Base-by-base conservation (phyloP, 2,797 vertebrate species). In the Nannoperca australis region DNA sequence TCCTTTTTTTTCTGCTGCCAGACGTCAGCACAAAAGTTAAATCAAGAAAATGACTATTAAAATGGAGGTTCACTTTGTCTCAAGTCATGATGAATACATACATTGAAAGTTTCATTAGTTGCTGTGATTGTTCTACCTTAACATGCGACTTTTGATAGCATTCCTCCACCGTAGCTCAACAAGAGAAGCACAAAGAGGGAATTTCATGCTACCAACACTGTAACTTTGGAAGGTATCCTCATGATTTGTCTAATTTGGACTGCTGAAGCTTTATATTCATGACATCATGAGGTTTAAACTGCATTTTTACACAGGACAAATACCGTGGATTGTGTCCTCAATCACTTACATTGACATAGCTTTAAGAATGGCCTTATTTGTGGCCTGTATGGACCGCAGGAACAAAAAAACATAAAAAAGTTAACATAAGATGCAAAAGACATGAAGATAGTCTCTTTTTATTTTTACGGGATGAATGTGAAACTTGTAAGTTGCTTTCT, bases 1-100 rank as follows among this genome's bases (percentile, higher is more conserved):
- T 2, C 67, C 40, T 69, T 47, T 54, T 59, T 20, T n/a, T 40
- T 38, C 38, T 70, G 54, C 72, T 68, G 6, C 22, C 50, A 44
- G 47, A 34, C 51, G 18, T 69, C 7, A 55, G 18, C 10, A 15
- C 9, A 34, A 47, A 27, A 64, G n/a, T 59, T 51, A 34, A 20
- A 47, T 51, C 6, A 66, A 42, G 4, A 58, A 73, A 50, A 62
- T 11, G 1, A 4, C 3, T 12, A 27, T 50, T 34, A 66, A 47
- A 18, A 3, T 3, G 5, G 4, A 3, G 2, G 24, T 24, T 66
- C 34, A 50, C 10, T 13, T 8, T 42, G 7, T 53, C 6, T 42
- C 18, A 38, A 36, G 12, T 27, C 18, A 47, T 20, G 18, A 32
- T 20, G 14, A 32, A 40, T 40, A 17, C 40, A 17, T 17, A 18